Percentiles rank a stretch among this genome's conserved stretches.
Evolutionary conservation across 2,888 invertebrate genomes (phyloP).

Genomic region (Penaeus monodon): DNA sequence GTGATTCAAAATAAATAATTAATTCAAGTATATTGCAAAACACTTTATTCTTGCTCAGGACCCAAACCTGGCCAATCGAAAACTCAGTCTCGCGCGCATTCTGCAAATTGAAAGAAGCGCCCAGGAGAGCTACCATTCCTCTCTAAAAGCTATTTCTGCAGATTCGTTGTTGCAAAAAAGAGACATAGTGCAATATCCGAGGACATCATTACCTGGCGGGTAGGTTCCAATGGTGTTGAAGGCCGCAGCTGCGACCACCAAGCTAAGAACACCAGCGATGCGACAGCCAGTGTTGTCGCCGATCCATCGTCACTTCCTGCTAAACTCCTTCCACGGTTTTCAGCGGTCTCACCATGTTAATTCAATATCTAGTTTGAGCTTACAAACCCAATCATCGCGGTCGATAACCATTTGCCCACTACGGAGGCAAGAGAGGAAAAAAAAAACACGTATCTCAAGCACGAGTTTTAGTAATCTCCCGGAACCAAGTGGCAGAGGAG

Average conservation of each 20-base stretch:
- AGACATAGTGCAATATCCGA: no score
- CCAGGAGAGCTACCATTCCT: no score
- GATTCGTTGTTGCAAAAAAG: no score
- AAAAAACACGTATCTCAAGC: not conserved
- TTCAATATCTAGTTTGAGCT: not conserved
- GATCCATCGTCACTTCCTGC: slow-evolving; percentile 27
- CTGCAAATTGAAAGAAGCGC: no score
- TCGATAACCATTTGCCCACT: not conserved
- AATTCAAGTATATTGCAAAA: no score
- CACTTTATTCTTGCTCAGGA: no score
- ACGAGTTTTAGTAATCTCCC: not conserved
- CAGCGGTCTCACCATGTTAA: not conserved
- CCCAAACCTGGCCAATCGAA: no score
- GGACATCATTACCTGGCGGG: slow-evolving; percentile 34
- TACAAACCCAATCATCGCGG: not conserved
- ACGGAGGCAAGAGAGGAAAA: not conserved
- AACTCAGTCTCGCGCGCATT: no score
- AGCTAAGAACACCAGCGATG: no score
- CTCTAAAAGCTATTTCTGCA: no score
- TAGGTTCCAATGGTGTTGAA: slow-evolving; percentile 44
- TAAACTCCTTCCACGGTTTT: not conserved
- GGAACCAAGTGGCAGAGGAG: slow-evolving; percentile 49
- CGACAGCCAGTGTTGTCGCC: not conserved
- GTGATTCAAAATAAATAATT: no score
- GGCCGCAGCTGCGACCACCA: slow-evolving; percentile 18